Percentiles rank a stretch among this genome's conserved stretches.
phyloP scores from a whole-genome alignment of 2,113 vertebrate genomes.

The Brachyistius frenatus region DNA sequence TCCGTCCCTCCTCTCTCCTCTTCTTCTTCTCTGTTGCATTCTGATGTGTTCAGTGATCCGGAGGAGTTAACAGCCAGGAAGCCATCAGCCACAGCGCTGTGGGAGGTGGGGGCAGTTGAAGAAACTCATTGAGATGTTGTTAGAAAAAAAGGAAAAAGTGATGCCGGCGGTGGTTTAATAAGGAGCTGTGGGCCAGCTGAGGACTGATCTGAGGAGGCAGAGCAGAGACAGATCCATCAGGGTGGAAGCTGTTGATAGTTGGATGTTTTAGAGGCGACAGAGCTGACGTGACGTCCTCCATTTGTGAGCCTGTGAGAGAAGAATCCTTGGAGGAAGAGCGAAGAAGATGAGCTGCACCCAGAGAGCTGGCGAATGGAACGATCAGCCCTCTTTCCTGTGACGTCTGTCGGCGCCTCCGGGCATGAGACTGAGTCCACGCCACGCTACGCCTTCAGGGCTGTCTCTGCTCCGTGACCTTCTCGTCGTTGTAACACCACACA shows the following conservation, averaged over 20 bases:
- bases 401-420: constrained; percentile 43
- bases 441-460: constrained; percentile 14
- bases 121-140: constrained; percentile 67
- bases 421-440: constrained; percentile 46
- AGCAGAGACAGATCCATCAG: constrained; percentile 22
- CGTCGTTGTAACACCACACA: not conserved
- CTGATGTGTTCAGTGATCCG: constrained; percentile 60
- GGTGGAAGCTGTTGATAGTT: constrained; percentile 42
- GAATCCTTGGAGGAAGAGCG: not conserved
- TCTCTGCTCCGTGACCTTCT: constrained; percentile 26
- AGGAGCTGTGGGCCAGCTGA: constrained; percentile 43
- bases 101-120: constrained; percentile 29
- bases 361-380: constrained; percentile 16
- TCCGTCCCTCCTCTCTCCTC: constrained; percentile 16
- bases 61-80: constrained; percentile 49
- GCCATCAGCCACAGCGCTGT: constrained; percentile 7
- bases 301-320: constrained; percentile 13
- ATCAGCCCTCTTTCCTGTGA: constrained; percentile 35
- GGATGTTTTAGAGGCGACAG: constrained; percentile 19
- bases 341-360: constrained; percentile 18
- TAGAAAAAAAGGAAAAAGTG: constrained; percentile 35
- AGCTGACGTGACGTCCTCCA: not conserved
- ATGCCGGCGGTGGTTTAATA: constrained; percentile 28
- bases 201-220: constrained; percentile 35
- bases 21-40: constrained; percentile 40